Evolutionary conservation across 2,888 invertebrate species (phyloP).

Genomic region (Cotesia congregata): DNA sequence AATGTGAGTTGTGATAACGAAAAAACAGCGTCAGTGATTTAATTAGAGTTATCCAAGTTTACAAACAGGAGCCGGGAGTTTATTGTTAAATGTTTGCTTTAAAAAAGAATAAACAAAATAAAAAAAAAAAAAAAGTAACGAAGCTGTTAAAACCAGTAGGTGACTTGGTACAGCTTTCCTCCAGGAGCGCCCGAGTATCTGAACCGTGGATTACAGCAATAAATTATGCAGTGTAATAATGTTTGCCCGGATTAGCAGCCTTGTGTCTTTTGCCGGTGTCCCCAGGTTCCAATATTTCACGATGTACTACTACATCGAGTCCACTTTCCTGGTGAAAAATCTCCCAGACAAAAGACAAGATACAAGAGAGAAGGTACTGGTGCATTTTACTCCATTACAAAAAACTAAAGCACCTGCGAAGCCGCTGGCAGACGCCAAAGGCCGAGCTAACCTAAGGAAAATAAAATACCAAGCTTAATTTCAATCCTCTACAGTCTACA

Average conservation of each 20-base stretch:
- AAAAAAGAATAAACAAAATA: no score
- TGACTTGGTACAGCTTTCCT: not conserved
- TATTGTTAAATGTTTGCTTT: no score
- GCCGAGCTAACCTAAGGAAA: not conserved
- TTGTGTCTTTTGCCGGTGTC: constrained; percentile 41
- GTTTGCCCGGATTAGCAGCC: constrained; percentile 46
- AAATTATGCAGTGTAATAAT: constrained; percentile 48
- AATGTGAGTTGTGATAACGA: no score
- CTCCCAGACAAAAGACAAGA: not conserved
- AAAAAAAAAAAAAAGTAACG: no score
- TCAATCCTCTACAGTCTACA: not conserved
- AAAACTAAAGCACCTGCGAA: not conserved
- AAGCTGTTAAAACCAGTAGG: no score
- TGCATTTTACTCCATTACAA: not conserved
- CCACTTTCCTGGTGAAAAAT: not conserved
- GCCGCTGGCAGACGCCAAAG: not conserved
- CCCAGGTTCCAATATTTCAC: constrained; percentile 37
- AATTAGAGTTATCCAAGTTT: no score
- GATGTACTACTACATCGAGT: not conserved
- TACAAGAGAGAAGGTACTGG: not conserved
- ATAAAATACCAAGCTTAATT: not conserved
- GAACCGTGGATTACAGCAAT: constrained; percentile 46
- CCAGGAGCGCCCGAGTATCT: constrained; percentile 41
- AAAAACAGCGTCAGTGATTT: no score
- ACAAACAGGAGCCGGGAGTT: no score